phyloP scores from a whole-genome alignment of 2,888 invertebrate genomes.

The Physocephala rufipes region DNA sequence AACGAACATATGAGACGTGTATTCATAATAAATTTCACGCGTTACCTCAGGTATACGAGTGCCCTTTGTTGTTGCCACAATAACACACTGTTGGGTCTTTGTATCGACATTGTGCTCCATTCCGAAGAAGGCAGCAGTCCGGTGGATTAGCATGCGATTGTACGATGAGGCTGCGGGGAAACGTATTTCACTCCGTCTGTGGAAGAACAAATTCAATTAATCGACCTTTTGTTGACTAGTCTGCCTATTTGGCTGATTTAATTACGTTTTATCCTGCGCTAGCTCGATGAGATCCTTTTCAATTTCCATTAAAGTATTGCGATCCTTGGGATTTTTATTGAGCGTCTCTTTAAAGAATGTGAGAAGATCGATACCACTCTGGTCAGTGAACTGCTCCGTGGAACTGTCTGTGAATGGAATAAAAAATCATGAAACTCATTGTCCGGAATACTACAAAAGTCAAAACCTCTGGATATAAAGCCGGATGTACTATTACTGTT shows the following conservation, averaged over 20 bases:
- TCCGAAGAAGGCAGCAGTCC: slow-evolving; percentile 92
- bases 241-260: slow-evolving; percentile 28
- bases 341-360: slow-evolving; percentile 90
- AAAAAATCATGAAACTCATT: neutral
- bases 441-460: neutral
- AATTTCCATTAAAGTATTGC: slow-evolving; percentile 83
- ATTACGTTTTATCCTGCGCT: slow-evolving; percentile 83
- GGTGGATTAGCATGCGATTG: slow-evolving; percentile 94
- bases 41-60: slow-evolving; percentile 65
- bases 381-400: slow-evolving; percentile 78
- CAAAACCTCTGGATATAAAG: slow-evolving; percentile 70
- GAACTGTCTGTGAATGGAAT: slow-evolving; percentile 72
- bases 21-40: neutral
- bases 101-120: slow-evolving; percentile 94
- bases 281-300: slow-evolving; percentile 88
- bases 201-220: slow-evolving; percentile 39
- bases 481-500: slow-evolving; percentile 68
- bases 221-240: no score
- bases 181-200: slow-evolving; percentile 78
- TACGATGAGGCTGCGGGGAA: slow-evolving; percentile 96
- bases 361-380: slow-evolving; percentile 81
- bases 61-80: slow-evolving; percentile 80
- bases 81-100: slow-evolving; percentile 79
- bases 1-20: neutral
- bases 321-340: slow-evolving; percentile 89